These are phyloP conservation scores for Caenorhabditis panamensis DNA, from an alignment of 2,888 invertebrate species.

Conservation along the genomic window DNA sequence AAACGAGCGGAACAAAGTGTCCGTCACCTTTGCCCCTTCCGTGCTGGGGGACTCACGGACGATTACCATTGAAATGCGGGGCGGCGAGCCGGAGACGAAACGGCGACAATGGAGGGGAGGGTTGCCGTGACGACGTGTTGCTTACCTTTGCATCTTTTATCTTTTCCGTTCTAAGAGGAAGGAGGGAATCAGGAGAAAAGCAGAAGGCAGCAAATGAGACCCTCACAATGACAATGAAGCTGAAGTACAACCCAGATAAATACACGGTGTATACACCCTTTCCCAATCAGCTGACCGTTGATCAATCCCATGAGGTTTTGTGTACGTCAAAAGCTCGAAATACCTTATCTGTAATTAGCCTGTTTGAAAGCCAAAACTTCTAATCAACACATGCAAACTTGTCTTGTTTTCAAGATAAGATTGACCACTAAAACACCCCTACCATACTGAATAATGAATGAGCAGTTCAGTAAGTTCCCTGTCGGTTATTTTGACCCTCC, in stretches of 20 bases:
- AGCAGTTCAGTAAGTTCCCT: background rate
- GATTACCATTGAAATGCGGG: constrained; percentile 58
- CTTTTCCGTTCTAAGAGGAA: constrained; percentile 15
- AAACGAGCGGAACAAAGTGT: background rate
- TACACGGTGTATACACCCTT: too few species aligned
- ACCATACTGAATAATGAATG: background rate
- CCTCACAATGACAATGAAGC: too few species aligned
- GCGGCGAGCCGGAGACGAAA: constrained; percentile 42
- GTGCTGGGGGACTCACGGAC: constrained; percentile 31
- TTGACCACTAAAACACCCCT: background rate
- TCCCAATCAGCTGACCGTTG: background rate
- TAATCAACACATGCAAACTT: too few species aligned
- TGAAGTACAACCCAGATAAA: too few species aligned
- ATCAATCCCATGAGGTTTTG: too few species aligned
- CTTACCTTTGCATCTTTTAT: constrained; percentile 45
- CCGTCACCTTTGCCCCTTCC: constrained; percentile 20
- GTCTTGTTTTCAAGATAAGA: too few species aligned
- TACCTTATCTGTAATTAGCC: too few species aligned
- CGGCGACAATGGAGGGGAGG: constrained; percentile 6
- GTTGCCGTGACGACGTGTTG: constrained; percentile 53
- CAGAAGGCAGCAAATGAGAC: too few species aligned
- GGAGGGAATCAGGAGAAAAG: too few species aligned
- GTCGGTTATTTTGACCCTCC: background rate
- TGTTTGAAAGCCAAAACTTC: too few species aligned
- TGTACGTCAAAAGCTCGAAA: background rate